Evolutionary conservation across 2,888 invertebrate genomes (phyloP), one percentile per base, ranked within the genome.

Genomic region (Idaea dimidiata): DNA sequence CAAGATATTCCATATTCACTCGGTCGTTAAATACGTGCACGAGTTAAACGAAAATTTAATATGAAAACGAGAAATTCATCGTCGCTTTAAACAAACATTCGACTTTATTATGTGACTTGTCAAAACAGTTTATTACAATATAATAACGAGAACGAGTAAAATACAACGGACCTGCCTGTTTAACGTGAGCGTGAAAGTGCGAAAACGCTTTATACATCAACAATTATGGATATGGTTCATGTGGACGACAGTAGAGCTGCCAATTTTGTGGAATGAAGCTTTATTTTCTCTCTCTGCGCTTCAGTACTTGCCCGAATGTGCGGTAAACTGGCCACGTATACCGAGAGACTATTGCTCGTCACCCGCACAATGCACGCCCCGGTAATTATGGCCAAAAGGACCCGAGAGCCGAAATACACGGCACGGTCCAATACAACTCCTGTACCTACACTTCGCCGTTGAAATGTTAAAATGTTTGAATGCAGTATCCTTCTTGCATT

Each of bases 321-420:
- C 80, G 74, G 77, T 82, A 85, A 85, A 81, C 83, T 80, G 80
- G 68, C 77, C 84, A 84, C 84, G 82, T 85, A 79, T 76, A 80
- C 80, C 7, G 17, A 18, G 18, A 18, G n/a, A 54, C 54, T 16
- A 17, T 17, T 71, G 79, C 79, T 73, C 70, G 76, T 43, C 71
- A 66, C 71, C 75, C 76, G 76, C 79, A 89, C 88, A 89, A 89
- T 91, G 86, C 87, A 84, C 83, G 85, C 78, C 56, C 56, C 85
- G 81, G 87, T 88, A 87, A 90, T 91, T 89, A 89, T 85, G 82
- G 81, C 80, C 81, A 80, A 84, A 84, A 85, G 79, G 80, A 81
- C 79, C 80, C 77, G 75, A 78, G 74, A 76, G 67, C 72, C 77
- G 76, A 80, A 84, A 82, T 75, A 78, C 73, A 69, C 70, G 61